Percentiles rank a stretch among this genome's conserved stretches.
phyloP scores from a whole-genome alignment of 2,797 vertebrate species.

The Rhabdophis nuchalis region DNA sequence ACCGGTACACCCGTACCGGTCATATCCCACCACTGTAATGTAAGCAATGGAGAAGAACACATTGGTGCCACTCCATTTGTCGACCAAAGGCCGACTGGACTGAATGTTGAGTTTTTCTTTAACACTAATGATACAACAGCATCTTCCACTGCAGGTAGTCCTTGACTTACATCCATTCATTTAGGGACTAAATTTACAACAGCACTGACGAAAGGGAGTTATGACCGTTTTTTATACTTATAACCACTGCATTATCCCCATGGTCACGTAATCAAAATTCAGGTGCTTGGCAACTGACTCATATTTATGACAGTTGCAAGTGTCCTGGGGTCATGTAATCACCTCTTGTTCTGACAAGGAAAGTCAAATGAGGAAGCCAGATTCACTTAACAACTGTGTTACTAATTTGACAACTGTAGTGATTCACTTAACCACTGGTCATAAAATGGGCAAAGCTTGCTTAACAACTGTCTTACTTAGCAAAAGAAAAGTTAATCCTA shows the following conservation, averaged over 20 bases:
- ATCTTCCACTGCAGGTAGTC: background rate
- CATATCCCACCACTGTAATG: too few relatives aligned
- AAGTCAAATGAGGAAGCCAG: background rate
- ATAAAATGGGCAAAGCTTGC: background rate
- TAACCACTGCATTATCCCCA: rapidly evolving
- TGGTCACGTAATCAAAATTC: background rate
- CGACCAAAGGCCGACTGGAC: background rate
- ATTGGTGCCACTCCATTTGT: too few relatives aligned
- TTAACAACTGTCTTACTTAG: background rate
- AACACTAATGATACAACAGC: background rate
- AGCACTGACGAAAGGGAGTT: background rate
- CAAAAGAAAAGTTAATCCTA: background rate
- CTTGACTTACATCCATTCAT: too few relatives aligned
- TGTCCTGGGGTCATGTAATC: too few relatives aligned
- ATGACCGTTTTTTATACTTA: background rate
- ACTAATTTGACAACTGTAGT: background rate
- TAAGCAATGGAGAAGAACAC: too few relatives aligned
- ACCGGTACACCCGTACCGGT: too few relatives aligned
- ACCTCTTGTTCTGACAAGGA: too few relatives aligned
- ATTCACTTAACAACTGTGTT: background rate
- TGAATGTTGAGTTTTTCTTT: background rate
- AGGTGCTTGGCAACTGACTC: background rate
- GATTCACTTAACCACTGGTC: background rate
- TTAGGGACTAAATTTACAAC: background rate
- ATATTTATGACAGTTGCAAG: too few relatives aligned